phyloP scores from a whole-genome alignment of 2,113 vertebrate genomes.

The Echinops telfairi region DNA sequence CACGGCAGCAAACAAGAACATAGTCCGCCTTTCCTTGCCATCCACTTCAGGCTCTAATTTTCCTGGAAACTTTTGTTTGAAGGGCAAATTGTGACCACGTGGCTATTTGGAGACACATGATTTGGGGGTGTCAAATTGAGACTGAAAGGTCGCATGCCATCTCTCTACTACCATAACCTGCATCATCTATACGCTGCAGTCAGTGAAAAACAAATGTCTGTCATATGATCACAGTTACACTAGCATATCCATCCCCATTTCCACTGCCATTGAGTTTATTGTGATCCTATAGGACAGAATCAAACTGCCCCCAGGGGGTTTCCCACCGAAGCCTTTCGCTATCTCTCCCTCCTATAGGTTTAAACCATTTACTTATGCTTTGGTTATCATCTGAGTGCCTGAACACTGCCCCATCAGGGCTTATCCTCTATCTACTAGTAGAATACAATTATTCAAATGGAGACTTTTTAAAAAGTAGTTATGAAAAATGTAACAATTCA shows the following conservation, averaged over 20 bases:
- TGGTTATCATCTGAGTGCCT: not conserved
- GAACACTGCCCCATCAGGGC: not conserved
- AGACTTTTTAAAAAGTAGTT: not conserved
- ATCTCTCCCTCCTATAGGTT: not conserved
- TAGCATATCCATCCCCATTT: not conserved
- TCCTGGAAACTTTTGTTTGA: not conserved
- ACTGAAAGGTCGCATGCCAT: not conserved
- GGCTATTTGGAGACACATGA: not conserved
- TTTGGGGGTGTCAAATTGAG: not conserved
- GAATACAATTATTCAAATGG: not conserved
- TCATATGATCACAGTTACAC: not conserved
- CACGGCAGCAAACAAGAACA: not conserved
- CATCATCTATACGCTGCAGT: not conserved
- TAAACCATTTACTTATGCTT: not conserved
- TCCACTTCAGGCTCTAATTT: not conserved
- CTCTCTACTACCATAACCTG: not conserved
- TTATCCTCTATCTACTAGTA: not conserved
- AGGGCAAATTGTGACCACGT: not conserved
- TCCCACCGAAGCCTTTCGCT: not conserved
- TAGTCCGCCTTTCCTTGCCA: not conserved
- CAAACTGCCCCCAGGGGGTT: not conserved
- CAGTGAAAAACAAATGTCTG: not conserved
- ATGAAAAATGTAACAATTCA: not conserved
- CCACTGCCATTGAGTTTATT: not conserved
- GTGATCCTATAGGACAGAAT: not conserved